phyloP scores from a whole-genome alignment of 2,113 vertebrate species.

The Xiphophorus hellerii region DNA sequence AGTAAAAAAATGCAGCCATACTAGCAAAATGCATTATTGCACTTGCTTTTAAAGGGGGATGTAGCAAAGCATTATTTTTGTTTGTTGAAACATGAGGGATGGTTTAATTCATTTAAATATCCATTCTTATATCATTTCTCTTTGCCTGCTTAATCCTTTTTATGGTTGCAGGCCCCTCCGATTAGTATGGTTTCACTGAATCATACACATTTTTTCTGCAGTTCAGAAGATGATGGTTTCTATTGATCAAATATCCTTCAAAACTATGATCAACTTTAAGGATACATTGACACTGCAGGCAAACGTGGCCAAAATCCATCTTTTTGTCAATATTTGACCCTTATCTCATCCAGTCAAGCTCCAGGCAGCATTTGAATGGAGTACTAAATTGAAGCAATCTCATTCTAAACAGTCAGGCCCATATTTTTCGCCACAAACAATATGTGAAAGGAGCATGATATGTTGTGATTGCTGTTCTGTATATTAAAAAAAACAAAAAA shows the following conservation, averaged over 20 bases:
- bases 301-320: not conserved
- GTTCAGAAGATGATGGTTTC: not conserved
- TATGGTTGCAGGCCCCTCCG: not conserved
- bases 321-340: not conserved
- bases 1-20: not conserved
- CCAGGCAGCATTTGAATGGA: no score
- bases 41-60: not conserved
- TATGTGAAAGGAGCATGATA: not conserved
- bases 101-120: not conserved
- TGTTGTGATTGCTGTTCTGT: not conserved
- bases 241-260: no score
- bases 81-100: not conserved
- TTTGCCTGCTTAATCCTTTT: not conserved
- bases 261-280: not conserved
- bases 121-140: not conserved
- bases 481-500: not conserved
- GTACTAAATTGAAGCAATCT: not conserved
- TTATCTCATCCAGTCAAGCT: not conserved
- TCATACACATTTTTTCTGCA: not conserved
- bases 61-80: not conserved
- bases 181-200: not conserved
- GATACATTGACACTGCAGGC: not conserved
- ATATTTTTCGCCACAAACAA: not conserved
- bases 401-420: not conserved
- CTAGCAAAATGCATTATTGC: not conserved